These are phyloP conservation scores for Parelbella ahira DNA, from an alignment of 2,888 invertebrate genomes.

Conservation along the genomic window DNA sequence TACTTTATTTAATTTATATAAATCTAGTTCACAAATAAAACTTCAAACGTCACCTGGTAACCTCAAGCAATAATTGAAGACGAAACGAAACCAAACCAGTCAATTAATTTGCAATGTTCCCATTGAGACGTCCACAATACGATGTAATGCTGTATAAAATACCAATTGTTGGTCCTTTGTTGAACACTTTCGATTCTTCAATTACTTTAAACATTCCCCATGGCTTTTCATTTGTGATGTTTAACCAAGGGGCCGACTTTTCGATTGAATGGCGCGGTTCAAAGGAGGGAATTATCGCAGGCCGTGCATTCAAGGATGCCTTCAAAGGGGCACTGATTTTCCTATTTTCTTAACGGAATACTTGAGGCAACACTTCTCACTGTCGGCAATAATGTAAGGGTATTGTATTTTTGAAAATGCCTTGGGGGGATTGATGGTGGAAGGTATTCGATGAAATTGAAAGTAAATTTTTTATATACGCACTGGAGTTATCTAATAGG, in stretches of 20 bases:
- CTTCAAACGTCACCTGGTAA: too few species aligned
- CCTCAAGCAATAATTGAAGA: conserved; percentile 36
- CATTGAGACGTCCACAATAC: conserved; percentile 31
- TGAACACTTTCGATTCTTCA: conserved; percentile 71
- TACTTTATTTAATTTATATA: too few species aligned
- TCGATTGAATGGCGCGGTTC: conserved; percentile 77
- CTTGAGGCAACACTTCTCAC: conserved; percentile 22
- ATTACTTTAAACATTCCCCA: conserved; percentile 74
- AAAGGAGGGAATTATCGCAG: conserved; percentile 74
- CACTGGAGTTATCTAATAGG: too few species aligned
- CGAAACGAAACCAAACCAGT: conserved; percentile 40
- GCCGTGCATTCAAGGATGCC: conserved; percentile 64
- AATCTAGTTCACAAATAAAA: too few species aligned
- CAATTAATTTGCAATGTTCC: conserved; percentile 32
- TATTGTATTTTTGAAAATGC: conserved; percentile 12
- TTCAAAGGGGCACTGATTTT: conserved; percentile 70
- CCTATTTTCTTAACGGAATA: conserved; percentile 54
- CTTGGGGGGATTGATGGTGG: conserved; percentile 9
- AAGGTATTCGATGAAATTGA: neutral
- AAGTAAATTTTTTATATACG: too few species aligned
- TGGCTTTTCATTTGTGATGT: conserved; percentile 77
- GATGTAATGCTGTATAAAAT: conserved; percentile 39
- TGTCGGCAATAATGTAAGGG: conserved; percentile 15
- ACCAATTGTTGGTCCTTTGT: conserved; percentile 47
- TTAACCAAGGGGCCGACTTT: conserved; percentile 77